Conservation (phyloP, 2,797 vertebrate genomes). For the Carduelis carduelis region DNA sequence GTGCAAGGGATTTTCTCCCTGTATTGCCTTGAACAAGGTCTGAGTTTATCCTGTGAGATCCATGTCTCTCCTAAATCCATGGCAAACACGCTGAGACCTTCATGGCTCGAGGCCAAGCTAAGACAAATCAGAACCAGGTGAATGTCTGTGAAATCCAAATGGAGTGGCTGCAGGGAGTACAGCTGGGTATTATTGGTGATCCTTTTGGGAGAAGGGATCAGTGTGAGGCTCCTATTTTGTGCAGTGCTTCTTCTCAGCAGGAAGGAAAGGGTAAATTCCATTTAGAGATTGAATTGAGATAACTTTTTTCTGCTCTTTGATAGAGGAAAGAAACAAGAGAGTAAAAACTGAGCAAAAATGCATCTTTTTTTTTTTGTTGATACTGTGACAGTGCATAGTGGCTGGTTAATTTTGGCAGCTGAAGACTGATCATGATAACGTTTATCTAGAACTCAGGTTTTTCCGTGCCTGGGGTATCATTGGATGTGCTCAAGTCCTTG, state of each 20-base stretch:
- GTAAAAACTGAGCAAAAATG: constrained; percentile 23
- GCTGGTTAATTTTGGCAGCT: constrained; percentile 50
- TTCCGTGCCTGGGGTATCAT: constrained; percentile 67
- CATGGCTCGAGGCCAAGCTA: background rate
- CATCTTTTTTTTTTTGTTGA: constrained; percentile 19
- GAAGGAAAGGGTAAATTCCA: background rate
- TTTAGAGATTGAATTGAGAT: background rate
- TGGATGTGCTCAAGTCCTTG: constrained; percentile 66
- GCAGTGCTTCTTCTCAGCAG: background rate
- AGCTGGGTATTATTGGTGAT: background rate
- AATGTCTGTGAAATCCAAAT: background rate
- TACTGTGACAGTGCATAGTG: constrained; percentile 58
- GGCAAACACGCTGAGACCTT: background rate
- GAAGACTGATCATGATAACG: constrained; percentile 61
- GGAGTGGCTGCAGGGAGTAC: background rate
- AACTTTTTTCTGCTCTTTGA: background rate
- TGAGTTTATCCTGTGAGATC: background rate
- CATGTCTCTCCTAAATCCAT: background rate
- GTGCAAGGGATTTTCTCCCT: background rate
- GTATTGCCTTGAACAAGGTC: background rate
- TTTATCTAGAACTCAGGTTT: constrained; percentile 68
- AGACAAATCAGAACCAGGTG: background rate
- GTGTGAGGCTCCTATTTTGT: background rate
- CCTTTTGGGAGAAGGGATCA: background rate
- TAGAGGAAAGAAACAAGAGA: background rate